These are phyloP conservation scores for Ichneumoninae sp. DNA, from an alignment of 2,888 invertebrate species.

Conservation along the genomic window DNA sequence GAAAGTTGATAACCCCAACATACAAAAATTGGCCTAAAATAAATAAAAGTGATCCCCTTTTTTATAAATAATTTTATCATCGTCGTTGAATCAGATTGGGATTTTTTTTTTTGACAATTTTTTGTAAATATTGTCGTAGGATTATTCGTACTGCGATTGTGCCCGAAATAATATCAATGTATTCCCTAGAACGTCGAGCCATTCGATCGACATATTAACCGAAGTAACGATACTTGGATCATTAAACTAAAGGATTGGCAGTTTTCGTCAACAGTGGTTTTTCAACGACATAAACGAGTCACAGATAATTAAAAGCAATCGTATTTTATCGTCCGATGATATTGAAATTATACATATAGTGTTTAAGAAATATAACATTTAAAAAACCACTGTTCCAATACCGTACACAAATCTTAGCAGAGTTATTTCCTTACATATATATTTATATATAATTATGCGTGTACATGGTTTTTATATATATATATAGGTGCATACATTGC, in stretches of 20 bases:
- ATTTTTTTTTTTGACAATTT: conserved; percentile 18
- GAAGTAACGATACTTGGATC: conserved; percentile 52
- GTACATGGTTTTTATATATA: conserved; percentile 71
- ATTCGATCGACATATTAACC: conserved; percentile 62
- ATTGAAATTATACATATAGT: conserved; percentile 8
- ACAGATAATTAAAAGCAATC: conserved; percentile 16
- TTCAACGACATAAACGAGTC: conserved; percentile 32
- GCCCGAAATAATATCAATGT: conserved; percentile 40
- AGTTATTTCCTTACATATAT: conserved; percentile 71
- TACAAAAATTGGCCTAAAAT: conserved; percentile 63
- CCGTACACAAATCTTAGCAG: conserved; percentile 69
- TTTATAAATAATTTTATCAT: conserved; percentile 50
- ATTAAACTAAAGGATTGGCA: conserved; percentile 71
- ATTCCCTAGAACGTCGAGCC: conserved; percentile 59
- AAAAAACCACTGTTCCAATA: conserved; percentile 70
- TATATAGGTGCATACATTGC: conserved; percentile 68
- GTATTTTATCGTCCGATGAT: conserved; percentile 5
- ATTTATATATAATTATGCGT: conserved; percentile 72
- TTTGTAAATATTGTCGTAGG: conserved; percentile 7
- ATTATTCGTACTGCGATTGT: conserved; percentile 19
- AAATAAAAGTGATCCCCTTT: conserved; percentile 57
- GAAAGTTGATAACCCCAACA: conserved; percentile 34
- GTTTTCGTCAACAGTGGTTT: conserved; percentile 71
- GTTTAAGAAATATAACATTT: conserved; percentile 20
- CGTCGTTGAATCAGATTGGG: conserved; percentile 41